phyloP scores from a whole-genome alignment of 1,140 invertebrate species.

The Zaprionus taronus region DNA sequence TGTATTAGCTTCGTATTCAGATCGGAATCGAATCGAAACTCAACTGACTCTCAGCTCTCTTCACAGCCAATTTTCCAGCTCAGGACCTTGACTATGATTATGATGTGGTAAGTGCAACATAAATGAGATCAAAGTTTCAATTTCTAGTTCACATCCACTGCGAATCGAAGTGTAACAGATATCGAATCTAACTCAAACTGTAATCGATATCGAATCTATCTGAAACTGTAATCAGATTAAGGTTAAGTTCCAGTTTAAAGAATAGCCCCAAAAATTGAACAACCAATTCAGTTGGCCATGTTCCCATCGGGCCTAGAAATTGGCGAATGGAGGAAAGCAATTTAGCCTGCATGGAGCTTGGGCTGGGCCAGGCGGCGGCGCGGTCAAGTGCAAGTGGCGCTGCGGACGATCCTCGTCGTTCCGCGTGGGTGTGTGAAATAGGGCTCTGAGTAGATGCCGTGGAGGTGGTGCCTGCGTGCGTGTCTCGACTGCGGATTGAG shows the following conservation, averaged over 20 bases:
- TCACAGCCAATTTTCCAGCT: neutral
- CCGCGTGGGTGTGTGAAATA: constrained; percentile 72
- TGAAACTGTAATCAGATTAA: neutral
- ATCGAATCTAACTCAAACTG: too few relatives aligned
- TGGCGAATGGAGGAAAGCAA: constrained; percentile 13
- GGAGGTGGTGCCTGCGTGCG: constrained; percentile 33
- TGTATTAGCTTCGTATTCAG: neutral
- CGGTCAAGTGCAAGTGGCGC: constrained; percentile 37
- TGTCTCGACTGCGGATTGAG: constrained; percentile 10
- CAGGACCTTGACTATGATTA: neutral
- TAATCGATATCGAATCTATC: neutral
- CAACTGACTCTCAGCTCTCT: neutral
- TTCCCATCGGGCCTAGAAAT: constrained; percentile 5
- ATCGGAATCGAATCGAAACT: neutral
- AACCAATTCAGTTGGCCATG: neutral
- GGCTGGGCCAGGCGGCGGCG: neutral
- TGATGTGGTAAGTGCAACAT: neutral
- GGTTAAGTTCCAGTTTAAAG: neutral
- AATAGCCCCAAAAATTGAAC: neutral
- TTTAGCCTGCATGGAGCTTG: neutral
- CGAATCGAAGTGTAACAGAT: too few relatives aligned
- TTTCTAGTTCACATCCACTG: neutral
- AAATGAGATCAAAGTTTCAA: neutral
- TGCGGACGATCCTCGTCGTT: constrained; percentile 28
- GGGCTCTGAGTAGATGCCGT: constrained; percentile 34